Evolutionary conservation across 1,140 invertebrate species (phyloP), one percentile per base, ranked within the genome.

Genomic region (Drosophila pallidifrons): DNA sequence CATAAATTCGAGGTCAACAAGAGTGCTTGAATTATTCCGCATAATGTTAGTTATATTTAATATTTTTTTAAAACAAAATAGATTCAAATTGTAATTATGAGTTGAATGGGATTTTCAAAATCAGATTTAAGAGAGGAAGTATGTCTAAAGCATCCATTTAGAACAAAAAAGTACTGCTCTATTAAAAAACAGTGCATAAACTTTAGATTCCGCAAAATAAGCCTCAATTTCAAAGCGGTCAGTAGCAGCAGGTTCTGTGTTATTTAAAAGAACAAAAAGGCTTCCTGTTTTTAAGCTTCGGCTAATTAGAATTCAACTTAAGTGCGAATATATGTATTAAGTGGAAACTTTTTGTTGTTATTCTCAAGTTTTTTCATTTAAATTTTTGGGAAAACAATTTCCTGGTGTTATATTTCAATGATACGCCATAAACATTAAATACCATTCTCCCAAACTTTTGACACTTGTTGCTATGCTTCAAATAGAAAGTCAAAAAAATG

Each of bases 351-450:
- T 49, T 20, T 5, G 10, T 11, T 15, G 30, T 55, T n/a, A 11
- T 35, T 38, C 15, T 47, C 41, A 30, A 38, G 41, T 41, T 49
- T 72, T 25, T 41, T 16, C 16, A 49, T 49, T 10, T 41, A 41
- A 57, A 38, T 72, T 58, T 25, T 58, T 38, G 20, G 13, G 30
- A 41, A 71, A 72, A 64, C 43, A 66, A 72, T 72, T 72, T 67
- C 25, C 45, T 67, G 32, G 35, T 28, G 41, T 58, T 58, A 66
- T 49, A 72, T 72, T 67, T 59, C 69, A 72, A 72, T 72, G 13
- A 67, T 51, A 11, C 13, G n/a, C 35, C 69, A 52, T 72, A 54
- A 32, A 25, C 30, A 45, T 58, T 58, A 67, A 72, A 66, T 58
- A 67, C 32, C 20, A 15, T 38, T 58, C 28, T n/a, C 11, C n/a